These are phyloP conservation scores for Oncorhynchus gorbuscha DNA, from an alignment of 2,113 vertebrate species.

Conservation along the genomic window DNA sequence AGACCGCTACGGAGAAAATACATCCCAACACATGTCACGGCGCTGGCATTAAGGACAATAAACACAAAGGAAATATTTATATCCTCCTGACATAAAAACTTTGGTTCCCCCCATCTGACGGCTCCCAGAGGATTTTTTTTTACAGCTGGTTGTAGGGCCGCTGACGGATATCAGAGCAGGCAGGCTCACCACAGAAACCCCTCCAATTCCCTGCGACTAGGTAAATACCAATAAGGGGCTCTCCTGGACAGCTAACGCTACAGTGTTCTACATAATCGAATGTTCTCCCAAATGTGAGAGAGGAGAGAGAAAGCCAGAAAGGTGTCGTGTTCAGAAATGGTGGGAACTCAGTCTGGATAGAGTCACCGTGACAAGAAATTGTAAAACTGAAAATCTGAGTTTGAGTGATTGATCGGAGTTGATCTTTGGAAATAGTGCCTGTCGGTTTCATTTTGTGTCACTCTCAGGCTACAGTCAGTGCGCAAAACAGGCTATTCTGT, in stretches of 20 bases:
- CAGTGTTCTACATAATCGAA: constrained; percentile 30
- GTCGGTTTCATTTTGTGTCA: background rate
- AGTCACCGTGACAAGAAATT: background rate
- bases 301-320: background rate
- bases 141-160: constrained; percentile 40
- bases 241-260: background rate
- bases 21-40: constrained; percentile 28
- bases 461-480: no score
- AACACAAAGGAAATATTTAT: constrained; percentile 64
- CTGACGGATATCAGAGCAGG: constrained; percentile 67
- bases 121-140: constrained; percentile 49
- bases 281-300: constrained; percentile 12
- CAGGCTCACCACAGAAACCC: constrained; percentile 44
- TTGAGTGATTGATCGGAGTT: background rate
- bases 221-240: constrained; percentile 42
- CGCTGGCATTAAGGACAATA: constrained; percentile 54
- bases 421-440: background rate
- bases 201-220: constrained; percentile 30
- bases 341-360: no score
- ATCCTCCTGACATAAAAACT: constrained; percentile 58
- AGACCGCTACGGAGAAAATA: constrained; percentile 30
- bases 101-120: constrained; percentile 48
- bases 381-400: background rate
- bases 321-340: background rate
- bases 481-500: no score